These are phyloP conservation scores for Mastacembelus armatus DNA, from an alignment of 2,797 vertebrate species.

Conservation along the genomic window DNA sequence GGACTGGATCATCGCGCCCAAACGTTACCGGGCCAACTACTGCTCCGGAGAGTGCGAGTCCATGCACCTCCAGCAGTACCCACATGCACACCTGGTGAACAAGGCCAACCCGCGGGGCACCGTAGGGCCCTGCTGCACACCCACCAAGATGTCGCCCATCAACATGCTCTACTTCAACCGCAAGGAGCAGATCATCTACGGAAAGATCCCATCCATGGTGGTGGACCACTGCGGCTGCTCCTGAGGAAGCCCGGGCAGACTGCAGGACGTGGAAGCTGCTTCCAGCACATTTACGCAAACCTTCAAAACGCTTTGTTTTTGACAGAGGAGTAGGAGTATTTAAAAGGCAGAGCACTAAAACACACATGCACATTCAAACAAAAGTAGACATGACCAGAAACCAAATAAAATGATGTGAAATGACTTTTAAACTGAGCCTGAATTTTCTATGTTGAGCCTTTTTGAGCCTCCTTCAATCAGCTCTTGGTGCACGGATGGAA, in stretches of 20 bases:
- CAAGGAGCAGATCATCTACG: slow-evolving; percentile 98
- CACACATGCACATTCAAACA: too few species aligned
- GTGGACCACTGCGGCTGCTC: slow-evolving; percentile 98
- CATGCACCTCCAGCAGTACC: slow-evolving; percentile 96
- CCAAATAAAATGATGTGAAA: too few species aligned
- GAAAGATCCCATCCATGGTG: slow-evolving; percentile 98
- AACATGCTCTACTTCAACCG: slow-evolving; percentile 99
- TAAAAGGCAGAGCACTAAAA: too few species aligned
- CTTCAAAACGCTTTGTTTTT: not conserved
- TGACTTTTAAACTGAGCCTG: too few species aligned
- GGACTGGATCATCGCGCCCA: slow-evolving; percentile 99
- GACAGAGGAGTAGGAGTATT: too few species aligned
- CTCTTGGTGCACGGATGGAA: too few species aligned
- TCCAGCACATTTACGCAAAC: not conserved
- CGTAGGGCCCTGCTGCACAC: slow-evolving; percentile 96
- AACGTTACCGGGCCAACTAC: slow-evolving; percentile 97
- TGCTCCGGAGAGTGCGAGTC: slow-evolving; percentile 97
- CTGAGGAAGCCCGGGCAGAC: slow-evolving; percentile 73
- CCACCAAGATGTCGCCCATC: slow-evolving; percentile 98
- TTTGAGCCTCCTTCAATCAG: too few species aligned
- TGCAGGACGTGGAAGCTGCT: not conserved
- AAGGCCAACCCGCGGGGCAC: slow-evolving; percentile 95
- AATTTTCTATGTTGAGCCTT: too few species aligned
- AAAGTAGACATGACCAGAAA: too few species aligned
- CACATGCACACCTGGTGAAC: slow-evolving; percentile 95